A percentile compares a stretch with the other conserved stretches of the same genome.
Conservation (phyloP, 2,113 vertebrate genomes). For the Sinocyclocheilus rhinocerous region DNA sequence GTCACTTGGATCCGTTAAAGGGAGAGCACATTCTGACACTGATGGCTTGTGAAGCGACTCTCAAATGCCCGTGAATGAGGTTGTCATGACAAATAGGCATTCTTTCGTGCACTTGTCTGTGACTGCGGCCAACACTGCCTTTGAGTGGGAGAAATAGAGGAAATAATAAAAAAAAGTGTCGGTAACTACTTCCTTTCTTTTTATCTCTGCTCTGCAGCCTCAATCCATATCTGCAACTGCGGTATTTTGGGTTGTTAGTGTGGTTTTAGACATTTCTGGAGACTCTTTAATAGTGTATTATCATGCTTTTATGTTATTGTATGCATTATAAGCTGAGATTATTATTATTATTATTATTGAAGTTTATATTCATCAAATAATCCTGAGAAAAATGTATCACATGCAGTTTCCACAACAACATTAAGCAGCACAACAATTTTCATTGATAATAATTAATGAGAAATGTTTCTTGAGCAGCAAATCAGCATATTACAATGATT, state of each 20-base stretch:
- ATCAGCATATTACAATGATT: neutral
- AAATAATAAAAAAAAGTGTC: neutral
- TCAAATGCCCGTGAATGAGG: slow-evolving; percentile 63
- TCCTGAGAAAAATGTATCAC: neutral
- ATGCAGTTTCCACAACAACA: too few relatives aligned
- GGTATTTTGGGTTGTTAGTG: neutral
- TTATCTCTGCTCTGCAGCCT: neutral
- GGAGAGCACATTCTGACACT: slow-evolving; percentile 58
- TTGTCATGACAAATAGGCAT: slow-evolving; percentile 59
- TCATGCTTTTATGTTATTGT: neutral
- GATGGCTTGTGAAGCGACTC: slow-evolving; percentile 65
- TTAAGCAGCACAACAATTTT: too few relatives aligned
- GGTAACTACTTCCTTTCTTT: slow-evolving; percentile 9
- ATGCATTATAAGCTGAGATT: neutral
- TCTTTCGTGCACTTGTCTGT: slow-evolving; percentile 34
- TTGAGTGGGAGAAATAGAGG: slow-evolving; percentile 21
- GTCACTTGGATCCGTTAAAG: slow-evolving; percentile 58
- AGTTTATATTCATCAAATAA: neutral
- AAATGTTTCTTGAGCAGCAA: too few relatives aligned
- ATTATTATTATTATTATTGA: too few relatives aligned
- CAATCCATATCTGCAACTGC: neutral
- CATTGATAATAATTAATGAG: too few relatives aligned
- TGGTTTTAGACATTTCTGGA: slow-evolving; percentile 21
- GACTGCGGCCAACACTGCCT: slow-evolving; percentile 38
- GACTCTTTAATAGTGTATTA: neutral